These are phyloP conservation scores for Lerista edwardsae DNA, from an alignment of 2,797 vertebrate genomes.

Conservation along the genomic window DNA sequence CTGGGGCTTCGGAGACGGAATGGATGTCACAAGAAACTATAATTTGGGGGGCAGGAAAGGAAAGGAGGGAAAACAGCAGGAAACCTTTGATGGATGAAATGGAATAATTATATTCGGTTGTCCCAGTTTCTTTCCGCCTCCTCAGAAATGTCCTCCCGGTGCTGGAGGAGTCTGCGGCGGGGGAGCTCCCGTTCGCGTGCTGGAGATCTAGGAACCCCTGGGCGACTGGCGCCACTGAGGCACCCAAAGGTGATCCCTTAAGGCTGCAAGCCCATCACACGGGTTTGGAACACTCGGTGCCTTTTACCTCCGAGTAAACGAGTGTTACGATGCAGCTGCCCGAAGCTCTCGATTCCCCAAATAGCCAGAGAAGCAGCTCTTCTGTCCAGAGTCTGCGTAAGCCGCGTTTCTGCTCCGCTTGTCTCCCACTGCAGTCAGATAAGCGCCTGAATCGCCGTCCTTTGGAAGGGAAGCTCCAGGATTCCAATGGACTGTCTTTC, in stretches of 20 bases:
- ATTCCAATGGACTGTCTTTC: too few relatives aligned
- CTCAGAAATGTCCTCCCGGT: not conserved
- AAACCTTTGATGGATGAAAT: not conserved
- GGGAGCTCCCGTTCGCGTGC: too few relatives aligned
- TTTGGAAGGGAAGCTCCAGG: not conserved
- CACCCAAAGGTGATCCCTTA: too few relatives aligned
- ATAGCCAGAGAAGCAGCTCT: too few relatives aligned
- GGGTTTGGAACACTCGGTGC: too few relatives aligned
- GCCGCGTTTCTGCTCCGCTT: not conserved
- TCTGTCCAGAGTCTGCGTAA: not conserved
- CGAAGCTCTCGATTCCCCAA: too few relatives aligned
- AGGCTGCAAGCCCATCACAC: too few relatives aligned
- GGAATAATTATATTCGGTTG: not conserved
- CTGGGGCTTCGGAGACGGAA: not conserved
- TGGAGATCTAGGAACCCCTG: too few relatives aligned
- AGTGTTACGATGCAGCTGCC: not conserved
- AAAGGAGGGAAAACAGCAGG: not conserved
- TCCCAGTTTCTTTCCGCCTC: not conserved
- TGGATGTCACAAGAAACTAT: not conserved
- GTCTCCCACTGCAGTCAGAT: not conserved
- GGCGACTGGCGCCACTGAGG: too few relatives aligned
- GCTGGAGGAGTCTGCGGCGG: not conserved
- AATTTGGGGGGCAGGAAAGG: not conserved
- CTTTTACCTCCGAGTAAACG: too few relatives aligned
- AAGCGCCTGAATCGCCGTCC: not conserved